Conservation (phyloP, 2,888 invertebrate species). For the Scotopteryx bipunctaria region DNA sequence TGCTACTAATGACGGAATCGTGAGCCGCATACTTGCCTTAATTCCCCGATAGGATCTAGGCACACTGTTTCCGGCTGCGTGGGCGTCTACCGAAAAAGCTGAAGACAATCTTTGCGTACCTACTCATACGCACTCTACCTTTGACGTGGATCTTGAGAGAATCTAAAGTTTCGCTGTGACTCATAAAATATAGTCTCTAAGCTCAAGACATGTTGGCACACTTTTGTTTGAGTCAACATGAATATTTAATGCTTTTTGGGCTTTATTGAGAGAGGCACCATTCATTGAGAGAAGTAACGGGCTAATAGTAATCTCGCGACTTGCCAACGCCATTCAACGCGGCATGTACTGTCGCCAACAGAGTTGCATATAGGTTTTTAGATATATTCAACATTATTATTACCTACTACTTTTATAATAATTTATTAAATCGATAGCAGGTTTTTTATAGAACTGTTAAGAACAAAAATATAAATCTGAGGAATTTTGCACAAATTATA, state of each 20-base stretch:
- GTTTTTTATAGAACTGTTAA: too few relatives aligned
- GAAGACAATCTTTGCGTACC: conserved; percentile 66
- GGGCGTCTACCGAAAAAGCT: conserved; percentile 52
- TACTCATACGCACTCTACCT: conserved; percentile 66
- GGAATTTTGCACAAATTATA: too few relatives aligned
- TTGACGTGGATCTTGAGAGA: conserved; percentile 39
- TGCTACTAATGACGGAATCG: conserved; percentile 77
- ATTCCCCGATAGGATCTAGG: conserved; percentile 64
- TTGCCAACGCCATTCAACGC: conserved; percentile 76
- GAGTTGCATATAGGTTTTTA: conserved; percentile 13
- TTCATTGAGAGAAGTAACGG: conserved; percentile 81
- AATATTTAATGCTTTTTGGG: conserved; percentile 61
- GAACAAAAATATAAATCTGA: too few relatives aligned
- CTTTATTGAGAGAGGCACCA: conserved; percentile 65
- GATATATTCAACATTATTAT: too few relatives aligned
- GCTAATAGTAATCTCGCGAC: conserved; percentile 76
- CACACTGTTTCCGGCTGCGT: conserved; percentile 74
- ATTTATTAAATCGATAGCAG: too few relatives aligned
- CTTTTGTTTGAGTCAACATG: conserved; percentile 43
- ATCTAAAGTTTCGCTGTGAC: conserved; percentile 49
- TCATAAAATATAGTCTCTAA: conserved; percentile 47
- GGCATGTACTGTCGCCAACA: conserved; percentile 56
- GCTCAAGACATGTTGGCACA: conserved; percentile 41
- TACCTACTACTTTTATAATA: too few relatives aligned
- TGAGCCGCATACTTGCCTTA: conserved; percentile 63